These are phyloP conservation scores for Uromys caudimaculatus DNA, from an alignment of 2,797 vertebrate genomes.

Conservation along the genomic window DNA sequence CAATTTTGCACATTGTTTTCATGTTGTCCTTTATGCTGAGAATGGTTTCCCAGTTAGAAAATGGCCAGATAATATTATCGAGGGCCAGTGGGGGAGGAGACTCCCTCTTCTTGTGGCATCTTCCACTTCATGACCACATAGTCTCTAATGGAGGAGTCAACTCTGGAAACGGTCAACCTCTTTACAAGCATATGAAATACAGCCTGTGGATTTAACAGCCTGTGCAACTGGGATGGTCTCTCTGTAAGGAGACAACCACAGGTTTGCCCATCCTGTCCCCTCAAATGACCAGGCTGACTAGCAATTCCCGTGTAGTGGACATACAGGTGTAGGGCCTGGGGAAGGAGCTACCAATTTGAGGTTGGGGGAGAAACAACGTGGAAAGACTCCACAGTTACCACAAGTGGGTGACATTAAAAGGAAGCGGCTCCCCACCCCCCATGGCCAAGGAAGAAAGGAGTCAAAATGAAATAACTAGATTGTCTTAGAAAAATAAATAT, in stretches of 20 bases:
- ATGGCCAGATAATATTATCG: constrained; percentile 73
- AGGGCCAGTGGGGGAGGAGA: constrained; percentile 69
- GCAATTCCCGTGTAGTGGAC: background rate
- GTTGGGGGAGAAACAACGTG: background rate
- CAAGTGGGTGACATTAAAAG: constrained; percentile 13
- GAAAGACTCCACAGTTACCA: constrained; percentile 34
- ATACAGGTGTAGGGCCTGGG: background rate
- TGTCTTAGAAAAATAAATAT: constrained; percentile 58
- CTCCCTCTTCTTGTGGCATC: background rate
- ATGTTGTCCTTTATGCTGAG: constrained; percentile 81
- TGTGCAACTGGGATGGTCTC: background rate
- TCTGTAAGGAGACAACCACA: background rate
- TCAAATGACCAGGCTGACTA: background rate
- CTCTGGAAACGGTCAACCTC: background rate
- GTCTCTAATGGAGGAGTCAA: constrained; percentile 48
- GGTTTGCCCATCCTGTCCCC: background rate
- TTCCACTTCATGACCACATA: background rate
- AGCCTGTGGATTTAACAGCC: background rate
- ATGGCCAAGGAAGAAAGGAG: constrained; percentile 35
- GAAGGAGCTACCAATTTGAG: background rate
- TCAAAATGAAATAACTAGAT: constrained; percentile 62
- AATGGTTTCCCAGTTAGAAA: constrained; percentile 84
- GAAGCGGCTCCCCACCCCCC: constrained; percentile 27
- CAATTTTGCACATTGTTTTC: constrained; percentile 83
- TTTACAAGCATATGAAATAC: background rate